Conservation (phyloP, 2,888 invertebrate genomes). For the Perizoma affinitatum region DNA sequence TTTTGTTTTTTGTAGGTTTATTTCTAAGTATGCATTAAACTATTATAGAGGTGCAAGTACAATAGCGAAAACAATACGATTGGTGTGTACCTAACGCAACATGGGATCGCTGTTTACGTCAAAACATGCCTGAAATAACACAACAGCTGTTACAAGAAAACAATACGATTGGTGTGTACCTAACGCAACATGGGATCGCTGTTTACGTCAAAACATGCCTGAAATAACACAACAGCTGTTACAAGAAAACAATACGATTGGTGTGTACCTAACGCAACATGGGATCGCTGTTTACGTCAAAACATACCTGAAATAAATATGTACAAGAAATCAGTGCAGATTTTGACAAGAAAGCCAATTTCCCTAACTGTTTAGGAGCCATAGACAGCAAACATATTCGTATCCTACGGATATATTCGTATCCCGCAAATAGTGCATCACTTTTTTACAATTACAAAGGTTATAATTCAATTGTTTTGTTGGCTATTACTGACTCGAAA, state of each 20-base stretch:
- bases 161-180: too few relatives aligned
- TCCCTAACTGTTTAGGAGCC: constrained; percentile 30
- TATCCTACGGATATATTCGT: too few relatives aligned
- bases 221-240: too few relatives aligned
- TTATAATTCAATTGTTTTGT: constrained; percentile 18
- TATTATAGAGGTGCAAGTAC: constrained; percentile 13
- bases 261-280: constrained; percentile 38
- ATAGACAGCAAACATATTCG: constrained; percentile 41
- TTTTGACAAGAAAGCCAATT: constrained; percentile 19
- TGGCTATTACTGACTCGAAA: constrained; percentile 18
- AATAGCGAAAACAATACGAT: too few relatives aligned
- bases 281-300: constrained; percentile 30
- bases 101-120: too few relatives aligned
- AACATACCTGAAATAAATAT: constrained; percentile 34
- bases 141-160: too few relatives aligned
- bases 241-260: constrained; percentile 13
- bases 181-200: too few relatives aligned
- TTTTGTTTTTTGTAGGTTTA: too few relatives aligned
- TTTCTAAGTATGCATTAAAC: constrained; percentile 10
- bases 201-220: too few relatives aligned
- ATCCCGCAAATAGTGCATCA: constrained; percentile 30
- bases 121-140: too few relatives aligned
- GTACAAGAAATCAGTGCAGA: constrained; percentile 9
- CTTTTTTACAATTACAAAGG: constrained; percentile 20
- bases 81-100: too few relatives aligned